A percentile compares a stretch with the other conserved stretches of the same genome.
phyloP scores from a whole-genome alignment of 2,888 invertebrate species.

The Pheosia gnoma region DNA sequence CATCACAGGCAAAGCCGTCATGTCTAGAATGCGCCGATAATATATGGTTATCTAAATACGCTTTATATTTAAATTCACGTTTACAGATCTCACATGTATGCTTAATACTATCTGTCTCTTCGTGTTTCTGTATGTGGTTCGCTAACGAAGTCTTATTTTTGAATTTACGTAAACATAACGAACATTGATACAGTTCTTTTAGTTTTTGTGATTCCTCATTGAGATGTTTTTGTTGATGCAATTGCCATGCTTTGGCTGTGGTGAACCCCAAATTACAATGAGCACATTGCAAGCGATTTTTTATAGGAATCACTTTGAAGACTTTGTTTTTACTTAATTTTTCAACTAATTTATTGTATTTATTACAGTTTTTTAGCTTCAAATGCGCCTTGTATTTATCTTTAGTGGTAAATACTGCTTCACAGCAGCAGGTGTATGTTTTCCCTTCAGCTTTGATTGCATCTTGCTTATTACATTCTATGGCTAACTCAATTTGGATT shows the following conservation, averaged over 20 bases:
- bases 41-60: conserved; percentile 81
- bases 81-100: conserved; percentile 67
- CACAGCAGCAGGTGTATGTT: conserved; percentile 33
- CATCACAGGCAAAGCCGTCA: conserved; percentile 72
- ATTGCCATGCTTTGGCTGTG: conserved; percentile 32
- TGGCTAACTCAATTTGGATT: conserved; percentile 12
- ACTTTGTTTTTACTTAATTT: conserved; percentile 25
- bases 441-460: conserved; percentile 11
- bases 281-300: conserved; percentile 27
- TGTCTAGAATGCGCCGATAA: conserved; percentile 72
- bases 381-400: conserved; percentile 36
- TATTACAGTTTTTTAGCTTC: conserved; percentile 34
- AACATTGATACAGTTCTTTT: conserved; percentile 52
- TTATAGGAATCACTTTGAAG: conserved; percentile 16
- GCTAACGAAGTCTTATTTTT: conserved; percentile 58
- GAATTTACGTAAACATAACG: conserved; percentile 67
- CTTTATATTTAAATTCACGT: conserved; percentile 82
- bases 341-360: conserved; percentile 21
- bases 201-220: conserved; percentile 18
- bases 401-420: conserved; percentile 27
- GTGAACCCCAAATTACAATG: conserved; percentile 43
- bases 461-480: conserved; percentile 21
- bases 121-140: conserved; percentile 62
- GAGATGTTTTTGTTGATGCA: conserved; percentile 32
- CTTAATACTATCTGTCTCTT: conserved; percentile 51